Evolutionary conservation across 2,888 invertebrate species (phyloP).

Genomic region (Eupelmus urozonus): DNA sequence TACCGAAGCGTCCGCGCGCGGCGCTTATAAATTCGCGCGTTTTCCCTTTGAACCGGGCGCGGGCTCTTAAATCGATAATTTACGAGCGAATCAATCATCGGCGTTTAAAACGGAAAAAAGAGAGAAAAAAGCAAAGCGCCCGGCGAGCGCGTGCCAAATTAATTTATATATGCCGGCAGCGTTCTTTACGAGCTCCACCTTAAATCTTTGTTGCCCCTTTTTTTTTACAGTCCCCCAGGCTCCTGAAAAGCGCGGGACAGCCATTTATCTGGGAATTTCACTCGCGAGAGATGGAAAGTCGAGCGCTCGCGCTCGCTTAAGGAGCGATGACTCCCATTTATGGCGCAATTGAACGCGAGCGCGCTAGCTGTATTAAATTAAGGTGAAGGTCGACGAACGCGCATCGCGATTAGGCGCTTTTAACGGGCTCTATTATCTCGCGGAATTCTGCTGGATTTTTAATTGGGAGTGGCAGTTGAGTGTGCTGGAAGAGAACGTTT

Average conservation of each 20-base stretch:
- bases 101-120: neutral
- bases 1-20: too few relatives aligned
- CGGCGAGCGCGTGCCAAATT: slow-evolving; percentile 11
- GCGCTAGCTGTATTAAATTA: slow-evolving; percentile 28
- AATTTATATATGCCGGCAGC: neutral
- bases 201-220: neutral
- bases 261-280: slow-evolving; percentile 6
- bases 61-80: slow-evolving; percentile 11
- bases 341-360: slow-evolving; percentile 21
- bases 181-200: neutral
- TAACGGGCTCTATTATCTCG: neutral
- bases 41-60: neutral
- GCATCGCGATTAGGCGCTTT: slow-evolving; percentile 25
- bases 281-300: slow-evolving; percentile 25
- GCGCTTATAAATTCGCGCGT: neutral
- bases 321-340: slow-evolving; percentile 23
- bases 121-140: neutral
- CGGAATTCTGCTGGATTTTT: neutral
- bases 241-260: neutral
- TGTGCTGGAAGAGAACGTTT: neutral
- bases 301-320: neutral
- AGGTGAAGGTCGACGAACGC: slow-evolving; percentile 54
- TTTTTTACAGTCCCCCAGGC: neutral
- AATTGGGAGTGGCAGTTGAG: slow-evolving; percentile 46
- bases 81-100: slow-evolving; percentile 21